phyloP scores from a whole-genome alignment of 1,140 invertebrate genomes.

The Ylistrum balloti region DNA sequence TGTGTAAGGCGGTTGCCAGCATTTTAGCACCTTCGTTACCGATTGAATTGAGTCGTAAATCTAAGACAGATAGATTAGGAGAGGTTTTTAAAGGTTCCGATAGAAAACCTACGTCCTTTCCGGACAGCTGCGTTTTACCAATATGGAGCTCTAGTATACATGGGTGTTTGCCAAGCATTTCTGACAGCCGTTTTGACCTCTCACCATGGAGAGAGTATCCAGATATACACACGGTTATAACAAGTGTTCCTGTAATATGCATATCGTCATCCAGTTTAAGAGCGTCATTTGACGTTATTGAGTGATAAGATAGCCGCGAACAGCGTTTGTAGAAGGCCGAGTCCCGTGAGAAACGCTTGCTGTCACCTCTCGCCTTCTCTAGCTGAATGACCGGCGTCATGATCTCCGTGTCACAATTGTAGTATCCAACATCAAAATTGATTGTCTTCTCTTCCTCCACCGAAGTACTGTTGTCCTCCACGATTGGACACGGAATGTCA shows the following conservation, averaged over 20 bases:
- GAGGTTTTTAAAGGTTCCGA: constrained; percentile 68
- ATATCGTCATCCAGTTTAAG: constrained; percentile 63
- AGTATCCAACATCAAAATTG: constrained; percentile 76
- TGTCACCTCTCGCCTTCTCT: constrained; percentile 69
- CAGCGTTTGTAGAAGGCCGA: constrained; percentile 68
- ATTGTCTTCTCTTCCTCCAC: constrained; percentile 76
- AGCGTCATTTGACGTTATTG: constrained; percentile 60
- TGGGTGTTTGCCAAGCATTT: constrained; percentile 67
- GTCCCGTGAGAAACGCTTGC: constrained; percentile 69
- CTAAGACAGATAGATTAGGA: constrained; percentile 69
- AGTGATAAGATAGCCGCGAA: constrained; percentile 70
- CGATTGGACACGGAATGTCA: constrained; percentile 65
- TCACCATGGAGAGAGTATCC: constrained; percentile 72
- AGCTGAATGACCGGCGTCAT: constrained; percentile 76
- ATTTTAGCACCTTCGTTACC: constrained; percentile 72
- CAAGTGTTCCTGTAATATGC: constrained; percentile 62
- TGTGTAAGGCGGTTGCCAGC: constrained; percentile 69
- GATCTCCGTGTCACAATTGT: constrained; percentile 68
- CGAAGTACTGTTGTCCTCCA: constrained; percentile 60
- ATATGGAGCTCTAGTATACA: constrained; percentile 76
- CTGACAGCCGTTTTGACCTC: constrained; percentile 68
- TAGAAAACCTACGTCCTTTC: constrained; percentile 71
- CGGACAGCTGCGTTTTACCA: constrained; percentile 76
- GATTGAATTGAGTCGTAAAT: constrained; percentile 77
- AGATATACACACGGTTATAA: constrained; percentile 76